Evolutionary conservation across 2,113 vertebrate species (phyloP), one percentile per base, ranked within the genome.

Genomic region (Baryphthengus martii): DNA sequence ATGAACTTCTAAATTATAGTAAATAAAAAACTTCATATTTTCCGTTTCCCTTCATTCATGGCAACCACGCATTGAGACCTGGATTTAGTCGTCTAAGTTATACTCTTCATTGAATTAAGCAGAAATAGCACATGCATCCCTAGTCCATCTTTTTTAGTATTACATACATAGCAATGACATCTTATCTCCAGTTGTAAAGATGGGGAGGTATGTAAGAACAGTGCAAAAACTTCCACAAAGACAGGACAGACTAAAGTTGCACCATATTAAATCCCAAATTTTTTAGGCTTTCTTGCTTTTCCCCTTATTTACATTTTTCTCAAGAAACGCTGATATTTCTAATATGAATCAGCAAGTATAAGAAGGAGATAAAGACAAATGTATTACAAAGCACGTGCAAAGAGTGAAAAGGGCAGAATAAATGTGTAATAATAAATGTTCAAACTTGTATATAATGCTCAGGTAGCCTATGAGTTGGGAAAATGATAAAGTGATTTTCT

Each of bases 321-420:
- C 40, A 19, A 28, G 18, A 70, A 76, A 55, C 17, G 0, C 23
- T 63, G 44, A 9, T 18, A 2, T 47, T 76, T 61, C 44, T 79
- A 68, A 58, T 23, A 37, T 21, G 3, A 39, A 45, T 55, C 0
- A 1, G 10, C 11, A 56, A 17, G 6, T 24, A 45, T 70, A 8
- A 29, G n/a, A 67, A 70, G 5, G 23, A 63, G 2, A 56, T 24
- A 31, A 63, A 77, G 44, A 13, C 17, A 89, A 79, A 72, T 1
- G 1, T 45, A 3, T 11, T 77, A 4, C 53, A 67, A 89, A 82
- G 5, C 19, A 40, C 1, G 0, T 17, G 1, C 17, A n/a, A 71
- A 71, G 39, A 63, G 9, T 44, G 7, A 84, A 77, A 61, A 74
- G 6, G 9, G 39, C 3, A 42, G 18, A 70, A 70, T 11, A 44